These are phyloP conservation scores for Acrossocheilus fasciatus DNA, from an alignment of 2,797 vertebrate genomes.

Conservation along the genomic window DNA sequence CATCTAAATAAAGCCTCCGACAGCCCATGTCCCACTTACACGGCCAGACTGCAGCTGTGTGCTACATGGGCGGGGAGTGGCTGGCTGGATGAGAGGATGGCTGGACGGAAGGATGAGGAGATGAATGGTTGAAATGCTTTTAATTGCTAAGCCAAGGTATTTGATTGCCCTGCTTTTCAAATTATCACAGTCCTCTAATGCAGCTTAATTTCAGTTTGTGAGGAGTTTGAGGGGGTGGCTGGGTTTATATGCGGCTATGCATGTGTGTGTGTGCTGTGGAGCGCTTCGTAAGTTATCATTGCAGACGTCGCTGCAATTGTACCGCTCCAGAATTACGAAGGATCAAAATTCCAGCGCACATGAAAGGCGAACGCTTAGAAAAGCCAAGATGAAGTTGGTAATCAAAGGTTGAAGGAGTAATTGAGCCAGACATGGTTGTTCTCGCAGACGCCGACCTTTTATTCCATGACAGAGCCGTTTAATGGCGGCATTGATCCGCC, in stretches of 20 bases:
- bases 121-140: constrained; percentile 81
- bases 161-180: constrained; percentile 85
- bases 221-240: constrained; percentile 72
- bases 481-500: constrained; percentile 85
- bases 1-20: constrained; percentile 74
- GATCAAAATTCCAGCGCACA: constrained; percentile 77
- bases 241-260: constrained; percentile 28
- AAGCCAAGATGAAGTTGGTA: constrained; percentile 85
- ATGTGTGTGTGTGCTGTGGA: constrained; percentile 9
- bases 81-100: constrained; percentile 60
- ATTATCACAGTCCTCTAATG: constrained; percentile 83
- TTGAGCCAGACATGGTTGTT: constrained; percentile 81
- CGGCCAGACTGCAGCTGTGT: constrained; percentile 79
- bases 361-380: constrained; percentile 64
- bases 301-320: constrained; percentile 81
- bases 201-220: constrained; percentile 86
- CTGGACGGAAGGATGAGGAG: constrained; percentile 83
- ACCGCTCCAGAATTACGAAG: constrained; percentile 82
- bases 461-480: constrained; percentile 81
- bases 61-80: constrained; percentile 70
- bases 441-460: constrained; percentile 83
- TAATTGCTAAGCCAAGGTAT: constrained; percentile 84
- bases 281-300: constrained; percentile 77
- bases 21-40: constrained; percentile 59
- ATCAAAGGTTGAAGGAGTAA: constrained; percentile 85